These are phyloP conservation scores for Patagioenas fasciata DNA, from an alignment of 2,113 vertebrate genomes.

Conservation along the genomic window DNA sequence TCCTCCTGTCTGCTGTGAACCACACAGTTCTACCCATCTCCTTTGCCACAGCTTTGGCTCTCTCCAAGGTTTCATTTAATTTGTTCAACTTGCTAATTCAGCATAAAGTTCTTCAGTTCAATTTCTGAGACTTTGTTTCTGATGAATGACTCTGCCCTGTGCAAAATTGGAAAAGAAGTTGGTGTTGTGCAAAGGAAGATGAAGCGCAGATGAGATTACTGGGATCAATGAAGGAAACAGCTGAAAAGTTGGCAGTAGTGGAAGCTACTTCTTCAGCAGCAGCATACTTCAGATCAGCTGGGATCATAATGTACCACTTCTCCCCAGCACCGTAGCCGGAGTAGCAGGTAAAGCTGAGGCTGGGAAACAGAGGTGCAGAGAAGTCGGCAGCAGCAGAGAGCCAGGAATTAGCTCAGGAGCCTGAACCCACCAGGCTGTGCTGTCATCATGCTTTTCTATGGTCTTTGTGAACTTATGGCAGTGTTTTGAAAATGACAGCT, in stretches of 20 bases:
- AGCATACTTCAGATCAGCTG: background rate
- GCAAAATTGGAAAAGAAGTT: background rate
- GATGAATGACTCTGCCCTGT: background rate
- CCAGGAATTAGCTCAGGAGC: background rate
- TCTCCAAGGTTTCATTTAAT: background rate
- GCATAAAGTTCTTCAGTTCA: background rate
- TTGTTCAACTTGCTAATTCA: background rate
- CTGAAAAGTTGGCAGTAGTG: background rate
- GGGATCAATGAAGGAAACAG: background rate
- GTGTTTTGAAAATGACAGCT: background rate
- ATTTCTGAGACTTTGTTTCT: background rate
- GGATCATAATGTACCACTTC: background rate
- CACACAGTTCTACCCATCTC: background rate
- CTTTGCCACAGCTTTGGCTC: background rate
- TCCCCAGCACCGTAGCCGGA: background rate
- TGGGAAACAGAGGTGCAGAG: background rate
- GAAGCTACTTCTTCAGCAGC: background rate
- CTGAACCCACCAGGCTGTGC: background rate
- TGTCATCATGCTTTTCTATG: rapidly evolving
- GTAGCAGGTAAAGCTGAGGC: background rate
- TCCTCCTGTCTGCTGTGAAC: background rate
- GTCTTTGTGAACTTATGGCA: background rate
- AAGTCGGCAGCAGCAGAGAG: background rate
- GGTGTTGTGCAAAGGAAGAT: background rate
- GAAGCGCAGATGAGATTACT: background rate